phyloP scores from a whole-genome alignment of 1,140 invertebrate species.

The Hestina assimilis region DNA sequence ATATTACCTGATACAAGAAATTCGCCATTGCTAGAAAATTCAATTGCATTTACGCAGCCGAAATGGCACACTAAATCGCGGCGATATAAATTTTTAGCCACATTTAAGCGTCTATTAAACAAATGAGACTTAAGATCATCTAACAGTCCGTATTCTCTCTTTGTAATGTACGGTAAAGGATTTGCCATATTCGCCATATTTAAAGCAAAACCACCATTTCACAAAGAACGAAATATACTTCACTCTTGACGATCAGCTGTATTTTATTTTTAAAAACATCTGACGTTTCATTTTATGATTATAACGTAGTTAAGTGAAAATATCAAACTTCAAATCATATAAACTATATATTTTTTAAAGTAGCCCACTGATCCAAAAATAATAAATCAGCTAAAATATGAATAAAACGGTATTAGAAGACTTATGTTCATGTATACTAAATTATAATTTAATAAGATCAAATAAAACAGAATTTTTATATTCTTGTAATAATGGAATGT shows the following conservation, averaged over 20 bases:
- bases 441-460: too few species aligned
- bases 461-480: too few species aligned
- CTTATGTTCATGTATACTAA: too few species aligned
- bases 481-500: too few species aligned
- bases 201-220: conserved; percentile 65
- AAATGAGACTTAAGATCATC: conserved; percentile 70
- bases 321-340: not conserved
- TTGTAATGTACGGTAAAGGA: conserved; percentile 59
- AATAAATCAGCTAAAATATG: too few species aligned
- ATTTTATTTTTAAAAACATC: conserved; percentile 69
- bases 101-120: conserved; percentile 81
- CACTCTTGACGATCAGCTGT: conserved; percentile 68
- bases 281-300: conserved; percentile 37
- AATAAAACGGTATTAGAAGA: too few species aligned
- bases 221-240: conserved; percentile 43
- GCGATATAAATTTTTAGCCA: conserved; percentile 87
- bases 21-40: conserved; percentile 93
- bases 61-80: conserved; percentile 93
- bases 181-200: conserved; percentile 70
- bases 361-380: not conserved
- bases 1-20: conserved; percentile 90
- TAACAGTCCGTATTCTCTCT: conserved; percentile 61
- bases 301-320: conserved; percentile 1
- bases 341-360: not conserved
- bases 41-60: conserved; percentile 97